These are phyloP conservation scores for Coreoperca whiteheadi DNA, from an alignment of 2,113 vertebrate species.

Conservation along the genomic window DNA sequence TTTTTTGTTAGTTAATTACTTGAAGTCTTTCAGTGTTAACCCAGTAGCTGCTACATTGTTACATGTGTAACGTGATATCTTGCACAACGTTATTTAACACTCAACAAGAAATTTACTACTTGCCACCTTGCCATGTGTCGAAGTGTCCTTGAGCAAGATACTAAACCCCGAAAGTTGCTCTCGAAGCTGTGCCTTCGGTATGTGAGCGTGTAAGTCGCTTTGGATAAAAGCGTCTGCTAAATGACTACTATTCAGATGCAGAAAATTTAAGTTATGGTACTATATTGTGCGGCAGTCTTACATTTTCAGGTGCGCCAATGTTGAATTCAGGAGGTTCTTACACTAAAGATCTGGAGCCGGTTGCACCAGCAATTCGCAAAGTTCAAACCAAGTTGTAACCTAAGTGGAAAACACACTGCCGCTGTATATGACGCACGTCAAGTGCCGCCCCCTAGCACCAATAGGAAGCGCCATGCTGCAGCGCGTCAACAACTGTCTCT, in stretches of 20 bases:
- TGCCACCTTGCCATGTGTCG: no score
- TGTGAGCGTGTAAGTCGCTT: no score
- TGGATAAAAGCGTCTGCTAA: no score
- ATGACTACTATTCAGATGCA: not conserved
- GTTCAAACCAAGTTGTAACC: not conserved
- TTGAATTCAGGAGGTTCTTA: not conserved
- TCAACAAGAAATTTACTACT: no score
- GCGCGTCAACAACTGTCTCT: no score
- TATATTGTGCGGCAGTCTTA: not conserved
- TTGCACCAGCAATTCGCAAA: not conserved
- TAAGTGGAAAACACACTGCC: not conserved
- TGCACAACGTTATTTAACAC: not conserved
- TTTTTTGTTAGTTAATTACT: not conserved
- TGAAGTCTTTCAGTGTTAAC: conserved; percentile 5
- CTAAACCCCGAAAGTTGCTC: no score
- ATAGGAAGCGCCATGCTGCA: no score
- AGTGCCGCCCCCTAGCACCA: no score
- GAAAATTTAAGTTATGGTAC: not conserved
- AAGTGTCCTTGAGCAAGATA: no score
- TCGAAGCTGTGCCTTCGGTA: no score
- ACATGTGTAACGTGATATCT: not conserved
- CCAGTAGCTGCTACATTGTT: conserved; percentile 7
- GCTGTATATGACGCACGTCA: no score
- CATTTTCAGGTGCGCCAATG: not conserved
- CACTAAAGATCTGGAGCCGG: not conserved